Base-by-base conservation (phyloP, 2,113 vertebrate genomes). In the Abramis brama region DNA sequence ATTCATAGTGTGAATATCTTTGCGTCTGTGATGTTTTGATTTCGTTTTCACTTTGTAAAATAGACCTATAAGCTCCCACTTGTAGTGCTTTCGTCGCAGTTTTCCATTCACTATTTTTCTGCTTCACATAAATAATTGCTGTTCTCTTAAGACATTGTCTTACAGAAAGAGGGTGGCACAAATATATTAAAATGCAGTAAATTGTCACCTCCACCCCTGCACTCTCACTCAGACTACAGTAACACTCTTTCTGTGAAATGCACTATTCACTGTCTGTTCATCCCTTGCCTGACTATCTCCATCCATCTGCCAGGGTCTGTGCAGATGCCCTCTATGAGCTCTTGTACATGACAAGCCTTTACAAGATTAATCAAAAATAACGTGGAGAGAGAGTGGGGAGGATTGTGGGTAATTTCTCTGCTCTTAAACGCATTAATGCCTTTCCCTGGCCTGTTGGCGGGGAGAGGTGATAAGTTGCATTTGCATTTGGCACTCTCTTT, bases 381-480 rank as follows among this genome's bases (percentile, higher is more conserved):
- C 2, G 12, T 17, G 57, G 59, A 90, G 91, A 91, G 92, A 19
- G 91, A 89, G 87, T 87, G 86, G 82, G 84, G 50, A 39, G 84
- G 80, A 88, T 85, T 82, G 50, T 50, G 88, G 90, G 86, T 87
- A 87, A 90, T 91, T 91, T 86, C 89, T 86, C 90, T 91, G 86
- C 91, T 91, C 91, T 91, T 91, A 87, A 90, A 91, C 83, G 70
- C 89, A 89, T 92, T 94, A 94, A 93, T 93, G 91, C 89, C 87
- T 82, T 92, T 93, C 92, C 87, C 88, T 86, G 25, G 79, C 47
- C 73, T 84, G 87, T 90, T 91, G 87, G 92, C 50, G 64, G 79
- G 87, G 92, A 92, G 86, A 88, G 90, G 92, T 92, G 91, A 91
- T 92, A 92, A 92, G 89, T 93, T 91, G 91, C 88, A 94, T 94